Percentiles rank a stretch among this genome's conserved stretches.
These are phyloP conservation scores for Enhydra lutris DNA, from an alignment of 2,113 vertebrate species.

Conservation along the genomic window DNA sequence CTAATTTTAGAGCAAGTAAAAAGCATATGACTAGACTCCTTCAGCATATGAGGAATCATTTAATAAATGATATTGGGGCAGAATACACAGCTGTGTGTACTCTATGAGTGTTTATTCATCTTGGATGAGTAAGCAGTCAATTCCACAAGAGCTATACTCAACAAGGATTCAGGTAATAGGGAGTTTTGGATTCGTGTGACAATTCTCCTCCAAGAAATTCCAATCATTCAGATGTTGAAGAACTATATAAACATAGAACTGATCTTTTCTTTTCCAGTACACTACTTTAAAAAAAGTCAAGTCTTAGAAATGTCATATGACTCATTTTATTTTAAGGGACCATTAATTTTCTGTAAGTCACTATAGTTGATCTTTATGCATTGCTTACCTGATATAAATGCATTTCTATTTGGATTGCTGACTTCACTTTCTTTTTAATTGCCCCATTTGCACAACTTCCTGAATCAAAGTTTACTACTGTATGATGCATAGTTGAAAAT, in stretches of 20 bases:
- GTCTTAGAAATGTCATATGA: neutral
- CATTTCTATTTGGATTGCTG: neutral
- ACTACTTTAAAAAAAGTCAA: neutral
- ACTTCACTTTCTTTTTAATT: constrained; percentile 2
- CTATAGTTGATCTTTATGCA: neutral
- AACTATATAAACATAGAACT: neutral
- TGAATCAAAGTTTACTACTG: neutral
- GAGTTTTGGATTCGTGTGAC: neutral
- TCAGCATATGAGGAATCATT: neutral
- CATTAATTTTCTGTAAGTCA: neutral
- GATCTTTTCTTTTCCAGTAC: neutral
- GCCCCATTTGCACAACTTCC: constrained; percentile 3
- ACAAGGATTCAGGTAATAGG: neutral
- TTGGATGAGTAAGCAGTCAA: neutral
- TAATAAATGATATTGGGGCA: neutral
- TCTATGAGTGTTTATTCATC: neutral
- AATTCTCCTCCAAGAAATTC: constrained; percentile 12
- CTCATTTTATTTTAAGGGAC: neutral
- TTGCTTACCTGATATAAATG: neutral
- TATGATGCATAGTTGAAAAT: neutral
- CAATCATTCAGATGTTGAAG: neutral
- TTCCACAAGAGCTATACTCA: neutral
- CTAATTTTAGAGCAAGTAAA: neutral
- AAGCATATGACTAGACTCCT: neutral
- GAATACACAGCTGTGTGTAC: neutral